Percentiles rank a stretch among this genome's conserved stretches.
These are phyloP conservation scores for Mastomys natalensis DNA, from an alignment of 2,113 vertebrate genomes.

Conservation along the genomic window DNA sequence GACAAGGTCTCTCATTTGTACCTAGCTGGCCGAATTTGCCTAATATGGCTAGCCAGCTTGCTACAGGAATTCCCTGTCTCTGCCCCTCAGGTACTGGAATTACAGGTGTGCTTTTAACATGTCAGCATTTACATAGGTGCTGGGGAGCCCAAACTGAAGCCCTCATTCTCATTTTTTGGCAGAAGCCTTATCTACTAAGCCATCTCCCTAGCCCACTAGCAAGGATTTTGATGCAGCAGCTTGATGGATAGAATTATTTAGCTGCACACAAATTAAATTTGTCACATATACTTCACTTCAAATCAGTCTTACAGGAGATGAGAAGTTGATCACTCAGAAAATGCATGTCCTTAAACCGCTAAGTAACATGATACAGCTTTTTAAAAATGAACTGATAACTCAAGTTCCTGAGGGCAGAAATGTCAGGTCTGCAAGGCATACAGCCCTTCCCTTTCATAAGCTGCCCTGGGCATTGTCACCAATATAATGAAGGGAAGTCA, in stretches of 20 bases:
- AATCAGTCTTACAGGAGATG: background rate
- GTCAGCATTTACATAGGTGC: background rate
- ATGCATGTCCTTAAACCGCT: background rate
- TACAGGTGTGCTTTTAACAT: background rate
- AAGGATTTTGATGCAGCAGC: background rate
- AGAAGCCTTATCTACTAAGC: background rate
- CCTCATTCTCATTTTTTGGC: background rate
- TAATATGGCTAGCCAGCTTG: background rate
- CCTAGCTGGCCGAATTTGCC: background rate
- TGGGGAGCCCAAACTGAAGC: background rate
- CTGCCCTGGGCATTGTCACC: background rate
- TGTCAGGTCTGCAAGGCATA: background rate
- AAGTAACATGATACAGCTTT: background rate
- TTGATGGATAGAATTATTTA: conserved; percentile 2
- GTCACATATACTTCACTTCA: conserved; percentile 6
- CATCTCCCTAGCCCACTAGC: background rate
- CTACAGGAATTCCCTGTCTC: background rate
- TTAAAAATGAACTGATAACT: conserved; percentile 40
- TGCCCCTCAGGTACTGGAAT: background rate
- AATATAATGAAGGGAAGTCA: background rate
- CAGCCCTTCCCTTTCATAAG: background rate
- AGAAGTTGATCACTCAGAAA: conserved; percentile 27
- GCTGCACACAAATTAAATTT: background rate
- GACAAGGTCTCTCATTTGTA: background rate
- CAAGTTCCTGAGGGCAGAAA: conserved; percentile 21